These are phyloP conservation scores for Canis aureus DNA, from an alignment of 2,113 vertebrate genomes.

Conservation along the genomic window DNA sequence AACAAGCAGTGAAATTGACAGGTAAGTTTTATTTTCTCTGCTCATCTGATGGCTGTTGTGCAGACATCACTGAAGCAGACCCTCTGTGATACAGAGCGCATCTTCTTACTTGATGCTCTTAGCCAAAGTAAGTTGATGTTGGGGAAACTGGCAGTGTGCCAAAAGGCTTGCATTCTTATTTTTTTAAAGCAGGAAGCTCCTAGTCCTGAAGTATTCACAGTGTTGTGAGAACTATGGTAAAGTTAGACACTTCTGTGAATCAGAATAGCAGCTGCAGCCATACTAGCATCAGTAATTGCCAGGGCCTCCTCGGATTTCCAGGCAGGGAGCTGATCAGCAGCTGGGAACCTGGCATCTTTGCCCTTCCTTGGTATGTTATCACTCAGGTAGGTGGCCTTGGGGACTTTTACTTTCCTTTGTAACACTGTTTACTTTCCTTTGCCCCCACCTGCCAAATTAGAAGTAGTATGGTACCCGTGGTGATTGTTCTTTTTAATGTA, in stretches of 20 bases:
- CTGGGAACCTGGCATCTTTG: not conserved
- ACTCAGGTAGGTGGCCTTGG: conserved; percentile 20
- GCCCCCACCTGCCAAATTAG: not conserved
- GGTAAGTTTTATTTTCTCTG: conserved; percentile 87
- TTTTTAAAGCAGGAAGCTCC: conserved; percentile 55
- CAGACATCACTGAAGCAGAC: not conserved
- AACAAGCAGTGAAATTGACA: conserved; percentile 96
- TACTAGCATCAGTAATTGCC: conserved; percentile 51
- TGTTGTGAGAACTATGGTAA: conserved; percentile 46
- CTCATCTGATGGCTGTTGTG: not conserved
- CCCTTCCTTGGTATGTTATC: not conserved
- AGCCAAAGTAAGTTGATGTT: not conserved
- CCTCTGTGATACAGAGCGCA: conserved; percentile 2
- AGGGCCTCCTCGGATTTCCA: conserved; percentile 53
- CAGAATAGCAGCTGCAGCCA: conserved; percentile 62
- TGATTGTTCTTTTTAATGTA: not conserved
- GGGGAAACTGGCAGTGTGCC: not conserved
- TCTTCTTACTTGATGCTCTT: not conserved
- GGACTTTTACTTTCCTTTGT: not conserved
- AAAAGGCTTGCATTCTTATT: conserved; percentile 52
- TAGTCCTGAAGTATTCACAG: conserved; percentile 18
- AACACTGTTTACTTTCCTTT: conserved; percentile 33
- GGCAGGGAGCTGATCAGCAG: conserved; percentile 44
- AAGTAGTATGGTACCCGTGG: not conserved
- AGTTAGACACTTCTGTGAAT: conserved; percentile 69